phyloP scores from a whole-genome alignment of 2,888 invertebrate genomes.

The Pardosa pseudoannulata region DNA sequence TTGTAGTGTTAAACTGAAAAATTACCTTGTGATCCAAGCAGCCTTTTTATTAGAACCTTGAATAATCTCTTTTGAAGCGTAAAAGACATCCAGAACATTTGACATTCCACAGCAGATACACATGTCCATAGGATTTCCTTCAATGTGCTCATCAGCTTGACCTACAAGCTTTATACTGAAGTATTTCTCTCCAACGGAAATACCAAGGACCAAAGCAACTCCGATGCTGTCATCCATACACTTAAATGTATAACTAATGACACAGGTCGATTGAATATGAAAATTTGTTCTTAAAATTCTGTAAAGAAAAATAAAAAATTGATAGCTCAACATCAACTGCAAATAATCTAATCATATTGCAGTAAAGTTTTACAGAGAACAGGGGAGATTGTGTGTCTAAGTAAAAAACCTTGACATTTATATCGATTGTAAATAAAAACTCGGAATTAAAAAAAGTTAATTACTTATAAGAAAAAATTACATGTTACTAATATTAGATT shows the following conservation, averaged over 20 bases:
- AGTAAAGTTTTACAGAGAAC: too few relatives aligned
- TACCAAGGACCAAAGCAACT: neutral
- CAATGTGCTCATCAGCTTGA: neutral
- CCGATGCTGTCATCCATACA: neutral
- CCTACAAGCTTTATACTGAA: neutral
- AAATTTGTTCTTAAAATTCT: neutral
- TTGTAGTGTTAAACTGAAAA: too few relatives aligned
- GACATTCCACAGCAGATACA: neutral
- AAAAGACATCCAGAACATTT: neutral
- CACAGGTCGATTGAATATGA: neutral
- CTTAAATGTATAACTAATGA: neutral
- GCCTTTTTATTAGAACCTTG: neutral
- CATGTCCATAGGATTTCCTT: neutral
- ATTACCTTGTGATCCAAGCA: neutral
- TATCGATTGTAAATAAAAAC: too few relatives aligned
- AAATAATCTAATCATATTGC: too few relatives aligned
- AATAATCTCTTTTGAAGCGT: neutral
- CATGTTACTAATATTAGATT: too few relatives aligned
- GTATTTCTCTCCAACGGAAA: neutral
- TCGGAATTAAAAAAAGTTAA: too few relatives aligned
- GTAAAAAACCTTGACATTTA: too few relatives aligned
- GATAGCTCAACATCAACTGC: too few relatives aligned
- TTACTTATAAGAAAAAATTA: too few relatives aligned
- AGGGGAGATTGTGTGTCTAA: too few relatives aligned
- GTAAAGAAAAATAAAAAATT: neutral